phyloP scores from a whole-genome alignment of 2,888 invertebrate species.

The Metallyticus violacea region DNA sequence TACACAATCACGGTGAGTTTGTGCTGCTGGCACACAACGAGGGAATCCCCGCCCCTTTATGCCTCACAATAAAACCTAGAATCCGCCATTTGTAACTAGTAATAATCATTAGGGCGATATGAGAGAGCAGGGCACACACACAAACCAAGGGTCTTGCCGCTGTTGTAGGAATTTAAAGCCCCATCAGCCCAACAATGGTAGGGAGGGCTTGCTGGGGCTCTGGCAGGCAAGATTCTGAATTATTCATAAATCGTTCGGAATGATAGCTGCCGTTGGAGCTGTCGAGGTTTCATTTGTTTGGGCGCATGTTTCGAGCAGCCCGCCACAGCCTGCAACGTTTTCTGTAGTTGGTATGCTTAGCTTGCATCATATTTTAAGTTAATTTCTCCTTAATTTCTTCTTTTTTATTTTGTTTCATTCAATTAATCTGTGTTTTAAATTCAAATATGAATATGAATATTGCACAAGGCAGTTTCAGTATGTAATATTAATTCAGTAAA shows the following conservation, averaged over 20 bases:
- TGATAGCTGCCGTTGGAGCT: background rate
- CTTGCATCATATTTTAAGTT: no score
- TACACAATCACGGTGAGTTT: constrained; percentile 12
- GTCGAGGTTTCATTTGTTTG: background rate
- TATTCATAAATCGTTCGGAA: background rate
- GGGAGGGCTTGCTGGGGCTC: background rate
- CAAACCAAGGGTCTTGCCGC: background rate
- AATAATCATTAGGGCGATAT: constrained; percentile 6
- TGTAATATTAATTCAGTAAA: no score
- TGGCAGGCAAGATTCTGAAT: background rate
- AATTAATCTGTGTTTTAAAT: no score
- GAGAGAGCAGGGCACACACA: background rate
- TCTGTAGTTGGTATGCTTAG: background rate
- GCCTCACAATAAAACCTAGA: constrained; percentile 7
- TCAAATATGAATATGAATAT: no score
- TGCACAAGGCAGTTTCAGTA: no score
- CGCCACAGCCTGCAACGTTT: no score
- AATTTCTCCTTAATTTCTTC: no score
- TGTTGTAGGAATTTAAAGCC: background rate
- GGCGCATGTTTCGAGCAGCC: background rate
- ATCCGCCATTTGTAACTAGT: background rate
- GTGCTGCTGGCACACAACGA: background rate
- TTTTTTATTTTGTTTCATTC: no score
- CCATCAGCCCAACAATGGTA: background rate
- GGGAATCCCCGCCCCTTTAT: background rate